Evolutionary conservation across 2,113 vertebrate species (phyloP), one percentile per base, ranked within the genome.

Genomic region (Hoplias malabaricus): DNA sequence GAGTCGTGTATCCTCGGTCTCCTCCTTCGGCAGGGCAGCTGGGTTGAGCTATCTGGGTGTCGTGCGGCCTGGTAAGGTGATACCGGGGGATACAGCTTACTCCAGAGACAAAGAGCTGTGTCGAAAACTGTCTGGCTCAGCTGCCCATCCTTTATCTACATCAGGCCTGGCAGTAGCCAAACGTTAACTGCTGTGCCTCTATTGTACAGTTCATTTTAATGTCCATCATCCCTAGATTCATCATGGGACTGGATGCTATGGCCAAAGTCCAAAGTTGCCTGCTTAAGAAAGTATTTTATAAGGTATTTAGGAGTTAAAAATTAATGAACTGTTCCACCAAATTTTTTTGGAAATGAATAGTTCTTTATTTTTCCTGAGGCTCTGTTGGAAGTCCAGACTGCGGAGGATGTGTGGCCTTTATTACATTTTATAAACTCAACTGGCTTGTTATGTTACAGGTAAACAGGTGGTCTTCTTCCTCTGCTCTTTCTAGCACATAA

Each of bases 71-170:
- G 59, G 81, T 84, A 82, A 84, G 16, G 0, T 65, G 88, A 83
- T 86, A 82, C 78, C 75, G 75, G 79, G 50, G 76, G 84, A 83
- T 88, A 80, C 65, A 48, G 21, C 69, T 86, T 78, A 42, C 33
- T 70, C 69, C 0, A 14, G 71, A 84, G 86, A 86, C 79, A 85
- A 46, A 79, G 81, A 43, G 4, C 1, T 0, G 79, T 86, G 74
- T 79, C 86, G 80, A 63, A 57, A 83, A 80, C 63, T 57, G 82
- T 69, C 61, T 80, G 65, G 77, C 76, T 87, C 73, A 69, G 29
- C 69, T 10, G 77, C 29, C 33, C 84, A 73, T 71, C 38, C 80
- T 82, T 80, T 85, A 80, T 86, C 70, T 62, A 76, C 54, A 34
- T 19, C 33, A 65, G 74, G 73, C 6, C 50, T 73, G 13, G 11